Evolutionary conservation across 2,888 invertebrate genomes (phyloP), one percentile per base, ranked within the genome.

Genomic region (Caenorhabditis sp.): DNA sequence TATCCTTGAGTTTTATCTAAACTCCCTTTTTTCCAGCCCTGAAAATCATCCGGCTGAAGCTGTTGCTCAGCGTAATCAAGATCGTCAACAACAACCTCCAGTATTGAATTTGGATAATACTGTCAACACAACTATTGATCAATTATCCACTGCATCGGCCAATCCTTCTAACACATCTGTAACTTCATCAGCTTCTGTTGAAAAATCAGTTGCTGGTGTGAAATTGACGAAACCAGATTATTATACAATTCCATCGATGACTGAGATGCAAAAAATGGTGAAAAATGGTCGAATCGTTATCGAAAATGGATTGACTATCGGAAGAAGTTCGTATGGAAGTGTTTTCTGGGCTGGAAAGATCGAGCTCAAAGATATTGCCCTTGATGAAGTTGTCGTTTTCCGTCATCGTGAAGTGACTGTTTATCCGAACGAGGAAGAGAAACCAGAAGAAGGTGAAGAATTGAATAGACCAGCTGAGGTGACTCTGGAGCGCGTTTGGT

Each of bases 401-500:
- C 91, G 95, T 3, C 93, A 95, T 88, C 95, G 95, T 88, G 97
- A 99, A 89, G 93, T 99, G 1, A 93, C 93, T 23, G 92, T 99
- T 4, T 99, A 99, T 90, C 96, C 97, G 0, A 90, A 91, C 82
- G 94, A 95, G 84, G 93, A 94, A 78, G 91, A 91, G 67, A 97
- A 97, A 88, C 97, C 99, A 0, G 92, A 93, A 0, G 89, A 93
- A 7, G 97, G 97, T 0, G 90, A 91, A 73, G 96, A 93, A 0
- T 90, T 99, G 54, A 99, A 99, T 90, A 91, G 94, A 17, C 92
- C 86, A 43, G 87, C 87, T 3, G 64, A 85, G 65, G 89, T 91
- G 21, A 96, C 96, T 0, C 90, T 99, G 59, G 95, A 97, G 89
- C 91, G 94, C 80, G 93, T 97, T 1, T 99, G 95, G 94, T 97